Evolutionary conservation across 2,888 invertebrate species (phyloP), one percentile per base, ranked within the genome.

Genomic region (Phoronis australis): DNA sequence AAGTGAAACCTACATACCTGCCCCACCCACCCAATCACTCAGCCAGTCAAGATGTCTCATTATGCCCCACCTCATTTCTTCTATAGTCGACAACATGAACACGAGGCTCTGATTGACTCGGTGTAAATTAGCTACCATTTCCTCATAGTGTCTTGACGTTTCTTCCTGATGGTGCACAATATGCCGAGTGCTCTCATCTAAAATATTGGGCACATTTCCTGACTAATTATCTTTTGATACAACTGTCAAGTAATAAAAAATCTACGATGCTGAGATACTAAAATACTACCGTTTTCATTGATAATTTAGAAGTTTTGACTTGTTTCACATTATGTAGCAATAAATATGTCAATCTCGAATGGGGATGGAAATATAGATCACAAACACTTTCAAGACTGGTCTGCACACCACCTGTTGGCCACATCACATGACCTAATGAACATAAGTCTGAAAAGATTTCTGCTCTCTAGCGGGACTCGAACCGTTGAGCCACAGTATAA

Each of bases 1-100:
- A 35, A 39, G 18, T n/a, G n/a, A n/a, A n/a, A n/a, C n/a, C n/a
- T n/a, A 24, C 51, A 25, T 50, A 65, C 66, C 66, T 40, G 66
- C 61, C 21, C 59, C 54, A 35, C 62, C 63, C 2, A 68, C 50
- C 6, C 65, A 49, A 18, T 60, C 57, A 23, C 63, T 54, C 48
- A 66, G 59, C 68, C 69, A 70, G 54, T 59, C 60, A 31, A 71
- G 63, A 44, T 58, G 59, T 24, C 62, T 57, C 42, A 68, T 67
- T 41, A 71, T 44, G 24, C 62, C 55, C 6, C 48, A 44, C 57
- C 65, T 63, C 60, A 71, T 63, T 40, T 37, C 47, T 5, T 48
- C 52, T 2, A 71, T 59, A 5, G 67, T 59, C n/a, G 45, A 42
- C 48, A 69, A 56, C 6, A 71, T 52, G 37, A 57, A 55, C 12